Percentiles rank a stretch among this genome's conserved stretches.
These are phyloP conservation scores for Cryptotermes secundus DNA, from an alignment of 1,140 invertebrate species.

Conservation along the genomic window DNA sequence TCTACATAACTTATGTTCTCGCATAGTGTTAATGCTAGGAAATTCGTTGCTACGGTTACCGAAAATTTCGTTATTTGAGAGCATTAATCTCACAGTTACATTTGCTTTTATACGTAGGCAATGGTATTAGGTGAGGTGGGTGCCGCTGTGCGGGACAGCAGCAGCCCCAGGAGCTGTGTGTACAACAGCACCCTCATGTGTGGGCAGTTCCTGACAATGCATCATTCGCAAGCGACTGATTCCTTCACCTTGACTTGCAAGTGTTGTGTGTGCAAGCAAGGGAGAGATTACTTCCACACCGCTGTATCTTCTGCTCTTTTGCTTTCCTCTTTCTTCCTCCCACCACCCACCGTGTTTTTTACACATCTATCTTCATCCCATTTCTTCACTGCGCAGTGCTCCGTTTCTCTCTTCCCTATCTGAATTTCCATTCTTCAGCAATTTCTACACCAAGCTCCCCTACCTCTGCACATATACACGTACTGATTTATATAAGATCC, in stretches of 20 bases:
- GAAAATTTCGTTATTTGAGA: too few relatives aligned
- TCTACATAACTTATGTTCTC: too few relatives aligned
- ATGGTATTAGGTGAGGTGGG: too few relatives aligned
- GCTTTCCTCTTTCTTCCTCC: background rate
- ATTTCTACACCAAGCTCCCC: background rate
- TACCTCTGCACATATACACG: background rate
- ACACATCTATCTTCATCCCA: conserved; percentile 11
- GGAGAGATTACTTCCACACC: background rate
- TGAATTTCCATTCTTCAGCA: background rate
- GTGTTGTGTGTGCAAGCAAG: background rate
- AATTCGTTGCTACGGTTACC: too few relatives aligned
- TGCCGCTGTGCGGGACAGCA: too few relatives aligned
- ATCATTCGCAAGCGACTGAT: background rate
- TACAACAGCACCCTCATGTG: background rate
- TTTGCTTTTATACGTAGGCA: too few relatives aligned
- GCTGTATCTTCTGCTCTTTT: background rate
- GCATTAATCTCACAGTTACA: too few relatives aligned
- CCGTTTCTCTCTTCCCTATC: background rate
- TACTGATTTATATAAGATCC: background rate
- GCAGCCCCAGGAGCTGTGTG: too few relatives aligned
- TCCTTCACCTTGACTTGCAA: background rate
- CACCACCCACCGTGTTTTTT: background rate
- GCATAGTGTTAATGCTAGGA: too few relatives aligned
- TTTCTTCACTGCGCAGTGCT: background rate
- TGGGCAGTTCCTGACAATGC: background rate